Conservation (phyloP, 2,797 vertebrate genomes). For the Propithecus perrieri region DNA sequence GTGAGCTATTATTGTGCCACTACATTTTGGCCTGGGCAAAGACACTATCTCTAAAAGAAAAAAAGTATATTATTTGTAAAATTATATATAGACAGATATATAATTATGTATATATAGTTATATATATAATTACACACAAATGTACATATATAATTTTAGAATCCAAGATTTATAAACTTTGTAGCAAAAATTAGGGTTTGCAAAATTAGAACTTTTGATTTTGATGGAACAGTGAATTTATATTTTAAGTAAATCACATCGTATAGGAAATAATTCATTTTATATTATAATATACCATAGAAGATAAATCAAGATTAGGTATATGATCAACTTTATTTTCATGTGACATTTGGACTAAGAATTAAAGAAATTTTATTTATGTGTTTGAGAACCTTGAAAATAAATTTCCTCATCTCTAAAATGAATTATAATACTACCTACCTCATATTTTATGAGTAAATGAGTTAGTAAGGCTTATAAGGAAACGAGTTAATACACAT, state of each 20-base stretch:
- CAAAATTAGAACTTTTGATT: slow-evolving; percentile 16
- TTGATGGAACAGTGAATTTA: background rate
- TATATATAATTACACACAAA: background rate
- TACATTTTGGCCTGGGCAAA: background rate
- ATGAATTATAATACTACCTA: background rate
- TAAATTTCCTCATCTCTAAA: background rate
- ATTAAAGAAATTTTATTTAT: slow-evolving; percentile 11
- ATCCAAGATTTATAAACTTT: background rate
- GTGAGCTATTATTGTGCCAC: background rate
- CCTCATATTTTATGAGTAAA: background rate
- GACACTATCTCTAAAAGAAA: background rate
- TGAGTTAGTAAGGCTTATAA: slow-evolving; percentile 4
- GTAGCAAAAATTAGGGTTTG: background rate
- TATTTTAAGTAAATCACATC: background rate
- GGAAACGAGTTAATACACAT: background rate
- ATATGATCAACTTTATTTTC: background rate
- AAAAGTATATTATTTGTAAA: background rate
- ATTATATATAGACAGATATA: background rate
- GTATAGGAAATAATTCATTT: slow-evolving; percentile 20
- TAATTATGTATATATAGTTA: background rate
- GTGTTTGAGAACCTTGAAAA: background rate
- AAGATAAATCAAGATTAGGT: background rate
- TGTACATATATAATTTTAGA: background rate
- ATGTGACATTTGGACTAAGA: background rate
- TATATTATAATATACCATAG: background rate